Conservation (phyloP, 2,113 vertebrate species). For the Xiphophorus maculatus region DNA sequence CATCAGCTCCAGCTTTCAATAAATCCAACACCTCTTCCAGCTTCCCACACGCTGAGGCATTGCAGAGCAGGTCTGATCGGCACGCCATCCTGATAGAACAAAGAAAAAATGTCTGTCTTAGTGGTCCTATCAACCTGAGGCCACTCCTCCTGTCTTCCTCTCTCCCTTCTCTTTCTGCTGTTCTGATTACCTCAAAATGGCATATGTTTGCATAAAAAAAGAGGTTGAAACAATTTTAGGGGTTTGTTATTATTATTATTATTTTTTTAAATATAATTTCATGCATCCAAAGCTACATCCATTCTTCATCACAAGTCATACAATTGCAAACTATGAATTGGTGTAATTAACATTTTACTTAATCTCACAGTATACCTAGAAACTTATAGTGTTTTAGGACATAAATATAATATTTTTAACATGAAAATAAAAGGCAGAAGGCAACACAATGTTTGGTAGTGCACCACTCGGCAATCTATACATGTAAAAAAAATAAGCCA, state of each 20-base stretch:
- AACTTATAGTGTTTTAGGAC: neutral
- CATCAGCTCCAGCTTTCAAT: constrained; percentile 87
- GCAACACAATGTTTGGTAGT: neutral
- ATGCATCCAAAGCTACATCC: neutral
- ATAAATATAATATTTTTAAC: neutral
- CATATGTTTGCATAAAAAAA: too few relatives aligned
- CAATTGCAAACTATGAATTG: too few relatives aligned
- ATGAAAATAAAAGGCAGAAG: neutral
- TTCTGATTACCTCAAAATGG: neutral
- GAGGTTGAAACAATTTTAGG: neutral
- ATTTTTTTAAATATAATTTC: too few relatives aligned
- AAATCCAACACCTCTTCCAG: constrained; percentile 82
- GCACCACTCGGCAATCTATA: neutral
- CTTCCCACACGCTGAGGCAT: constrained; percentile 90
- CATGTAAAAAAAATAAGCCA: neutral
- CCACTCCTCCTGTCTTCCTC: too few relatives aligned
- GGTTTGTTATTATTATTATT: neutral
- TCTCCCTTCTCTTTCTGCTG: too few relatives aligned
- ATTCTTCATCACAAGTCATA: too few relatives aligned
- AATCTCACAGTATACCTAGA: neutral
- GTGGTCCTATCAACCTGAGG: too few relatives aligned
- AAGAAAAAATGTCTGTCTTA: too few relatives aligned
- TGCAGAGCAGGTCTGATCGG: constrained; percentile 77
- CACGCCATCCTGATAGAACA: constrained; percentile 82
- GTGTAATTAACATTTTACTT: too few relatives aligned